Conservation (phyloP, 37 sponge, comb jelly and placozoan genomes). For the Diacarnus erythraeanus region DNA sequence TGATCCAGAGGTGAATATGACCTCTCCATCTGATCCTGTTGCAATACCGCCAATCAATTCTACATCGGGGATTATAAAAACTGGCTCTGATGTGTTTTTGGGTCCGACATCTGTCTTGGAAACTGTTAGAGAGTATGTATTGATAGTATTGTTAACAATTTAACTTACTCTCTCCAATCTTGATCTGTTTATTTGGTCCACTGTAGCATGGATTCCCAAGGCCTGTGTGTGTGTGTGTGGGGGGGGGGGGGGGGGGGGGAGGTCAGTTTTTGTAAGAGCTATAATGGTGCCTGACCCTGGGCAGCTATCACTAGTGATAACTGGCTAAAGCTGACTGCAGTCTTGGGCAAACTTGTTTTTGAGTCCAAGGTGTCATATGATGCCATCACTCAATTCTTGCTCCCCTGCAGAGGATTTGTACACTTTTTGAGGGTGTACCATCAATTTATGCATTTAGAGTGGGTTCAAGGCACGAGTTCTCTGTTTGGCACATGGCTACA, state of each 20-base stretch:
- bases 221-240: no score
- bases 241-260: no score
- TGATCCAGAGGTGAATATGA: background rate
- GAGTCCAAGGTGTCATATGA: background rate
- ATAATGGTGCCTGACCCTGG: no score
- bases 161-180: background rate
- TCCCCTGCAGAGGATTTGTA: no score
- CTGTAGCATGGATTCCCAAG: background rate
- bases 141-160: no score
- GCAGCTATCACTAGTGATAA: background rate
- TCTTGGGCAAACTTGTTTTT: background rate
- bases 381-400: background rate
- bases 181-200: background rate
- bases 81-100: background rate
- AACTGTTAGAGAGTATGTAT: no score
- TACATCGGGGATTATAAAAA: conserved; percentile 19
- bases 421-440: no score
- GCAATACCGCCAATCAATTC: conserved; percentile 18
- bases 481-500: no score
- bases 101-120: background rate
- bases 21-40: conserved; percentile 1
- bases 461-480: no score
- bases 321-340: background rate
- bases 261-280: no score
- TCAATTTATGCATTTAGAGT: no score